Percentiles rank a stretch among this genome's conserved stretches.
Evolutionary conservation across 1,140 invertebrate species (phyloP).

Genomic region (Listronotus oregonensis): DNA sequence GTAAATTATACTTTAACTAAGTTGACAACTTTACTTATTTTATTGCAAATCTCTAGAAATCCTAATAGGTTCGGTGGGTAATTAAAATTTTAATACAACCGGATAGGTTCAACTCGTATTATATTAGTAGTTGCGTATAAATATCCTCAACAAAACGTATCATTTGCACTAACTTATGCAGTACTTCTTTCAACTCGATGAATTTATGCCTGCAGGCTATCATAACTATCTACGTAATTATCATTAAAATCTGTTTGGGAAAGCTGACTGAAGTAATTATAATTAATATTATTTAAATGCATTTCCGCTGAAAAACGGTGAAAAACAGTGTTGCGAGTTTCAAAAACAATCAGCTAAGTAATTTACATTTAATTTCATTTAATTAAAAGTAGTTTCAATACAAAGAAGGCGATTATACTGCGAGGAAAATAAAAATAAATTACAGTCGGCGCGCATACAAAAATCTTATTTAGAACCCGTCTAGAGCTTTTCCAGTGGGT

Average conservation of each 20-base stretch:
- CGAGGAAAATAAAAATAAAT: constrained; percentile 33
- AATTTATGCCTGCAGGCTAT: constrained; percentile 3
- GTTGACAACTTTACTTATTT: too few relatives aligned
- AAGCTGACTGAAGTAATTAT: constrained; percentile 30
- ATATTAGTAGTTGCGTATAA: too few relatives aligned
- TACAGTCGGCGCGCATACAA: constrained; percentile 28
- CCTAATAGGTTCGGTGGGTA: neutral
- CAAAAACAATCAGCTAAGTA: constrained; percentile 15
- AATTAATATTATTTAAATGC: constrained; percentile 33
- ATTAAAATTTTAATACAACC: neutral
- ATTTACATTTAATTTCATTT: constrained; percentile 32
- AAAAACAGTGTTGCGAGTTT: constrained; percentile 15
- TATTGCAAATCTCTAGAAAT: too few relatives aligned
- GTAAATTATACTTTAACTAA: too few relatives aligned
- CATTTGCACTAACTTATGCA: constrained; percentile 22
- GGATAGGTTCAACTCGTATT: too few relatives aligned
- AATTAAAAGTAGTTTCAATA: constrained; percentile 25
- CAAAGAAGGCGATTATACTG: constrained; percentile 31
- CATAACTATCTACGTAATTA: constrained; percentile 17
- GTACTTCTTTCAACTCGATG: constrained; percentile 20
- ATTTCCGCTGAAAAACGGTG: constrained; percentile 19
- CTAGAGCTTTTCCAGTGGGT: constrained; percentile 32
- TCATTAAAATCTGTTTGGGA: constrained; percentile 27
- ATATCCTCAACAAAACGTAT: constrained; percentile 18
- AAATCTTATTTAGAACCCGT: constrained; percentile 34